Evolutionary conservation across 2,113 vertebrate genomes (phyloP).

Genomic region (Megaleporinus macrocephalus): DNA sequence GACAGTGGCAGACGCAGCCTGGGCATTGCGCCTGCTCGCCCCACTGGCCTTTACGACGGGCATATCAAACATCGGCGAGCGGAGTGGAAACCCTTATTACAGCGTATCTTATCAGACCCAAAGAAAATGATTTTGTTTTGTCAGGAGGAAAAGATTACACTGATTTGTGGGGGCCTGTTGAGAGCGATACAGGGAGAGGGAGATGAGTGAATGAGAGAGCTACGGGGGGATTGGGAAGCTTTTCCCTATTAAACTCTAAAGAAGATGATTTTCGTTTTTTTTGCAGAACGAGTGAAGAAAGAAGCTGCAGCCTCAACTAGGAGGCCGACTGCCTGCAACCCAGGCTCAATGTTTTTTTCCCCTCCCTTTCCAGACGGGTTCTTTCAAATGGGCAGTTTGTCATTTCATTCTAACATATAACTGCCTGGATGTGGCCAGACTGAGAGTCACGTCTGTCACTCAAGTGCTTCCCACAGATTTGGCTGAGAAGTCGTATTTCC

Average conservation of each 20-base stretch:
- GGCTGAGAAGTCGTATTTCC: not conserved
- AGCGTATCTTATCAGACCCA: slow-evolving; percentile 15
- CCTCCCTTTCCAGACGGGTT: not conserved
- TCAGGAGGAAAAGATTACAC: slow-evolving; percentile 24
- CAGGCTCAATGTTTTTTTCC: not conserved
- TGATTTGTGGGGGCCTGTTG: slow-evolving; percentile 15
- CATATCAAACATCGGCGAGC: not conserved
- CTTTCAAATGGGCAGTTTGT: not conserved
- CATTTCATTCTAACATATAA: not conserved
- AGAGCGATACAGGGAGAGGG: not conserved
- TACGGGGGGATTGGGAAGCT: not conserved
- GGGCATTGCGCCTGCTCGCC: not conserved
- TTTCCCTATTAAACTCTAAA: slow-evolving; percentile 15
- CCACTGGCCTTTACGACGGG: not conserved
- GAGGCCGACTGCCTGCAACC: not conserved
- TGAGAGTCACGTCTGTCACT: not conserved
- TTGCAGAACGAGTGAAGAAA: not conserved
- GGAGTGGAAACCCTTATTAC: not conserved
- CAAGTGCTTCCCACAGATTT: not conserved
- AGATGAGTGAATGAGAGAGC: slow-evolving; percentile 6
- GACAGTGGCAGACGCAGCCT: not conserved
- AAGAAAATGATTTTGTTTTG: slow-evolving; percentile 21
- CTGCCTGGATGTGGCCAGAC: not conserved
- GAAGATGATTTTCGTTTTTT: not conserved
- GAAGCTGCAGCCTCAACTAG: not conserved